Conservation (phyloP, 2,797 vertebrate genomes). For the Rhinatrema bivittatum region DNA sequence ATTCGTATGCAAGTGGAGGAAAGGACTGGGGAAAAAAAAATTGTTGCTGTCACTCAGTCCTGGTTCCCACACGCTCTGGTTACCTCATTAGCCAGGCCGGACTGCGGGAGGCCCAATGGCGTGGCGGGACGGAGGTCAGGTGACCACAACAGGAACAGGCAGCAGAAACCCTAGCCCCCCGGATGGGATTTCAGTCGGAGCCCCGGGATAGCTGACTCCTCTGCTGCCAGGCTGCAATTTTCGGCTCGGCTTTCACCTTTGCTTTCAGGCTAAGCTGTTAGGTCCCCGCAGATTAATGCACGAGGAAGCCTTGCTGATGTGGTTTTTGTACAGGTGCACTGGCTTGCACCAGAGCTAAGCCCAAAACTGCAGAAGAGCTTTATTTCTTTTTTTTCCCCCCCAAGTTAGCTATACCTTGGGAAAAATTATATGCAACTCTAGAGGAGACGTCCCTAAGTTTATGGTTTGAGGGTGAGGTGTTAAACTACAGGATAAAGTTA, state of each 20-base stretch:
- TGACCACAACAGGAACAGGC: slow-evolving; percentile 84
- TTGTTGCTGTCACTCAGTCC: slow-evolving; percentile 85
- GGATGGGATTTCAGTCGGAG: slow-evolving; percentile 88
- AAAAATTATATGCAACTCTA: slow-evolving; percentile 16
- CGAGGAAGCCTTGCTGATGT: slow-evolving; percentile 55
- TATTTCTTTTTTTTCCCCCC: slow-evolving; percentile 14
- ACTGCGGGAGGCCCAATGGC: slow-evolving; percentile 79
- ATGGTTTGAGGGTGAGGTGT: slow-evolving; percentile 3
- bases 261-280: slow-evolving; percentile 86
- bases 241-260: slow-evolving; percentile 96
- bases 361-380: slow-evolving; percentile 44
- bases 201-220: slow-evolving; percentile 89
- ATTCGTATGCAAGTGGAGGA: slow-evolving; percentile 64
- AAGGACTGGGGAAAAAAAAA: slow-evolving; percentile 90
- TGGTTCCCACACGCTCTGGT: slow-evolving; percentile 99
- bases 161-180: slow-evolving; percentile 80
- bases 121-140: slow-evolving; percentile 62
- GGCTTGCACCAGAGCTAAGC: slow-evolving; percentile 43
- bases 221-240: slow-evolving; percentile 89
- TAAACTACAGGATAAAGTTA: too few species aligned
- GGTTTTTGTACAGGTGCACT: slow-evolving; percentile 54
- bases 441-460: slow-evolving; percentile 7
- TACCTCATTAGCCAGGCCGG: slow-evolving; percentile 96
- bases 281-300: slow-evolving; percentile 79
- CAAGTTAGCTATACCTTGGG: too few species aligned